Conservation (phyloP, 2,113 vertebrate species). For the Istiophorus platypterus region DNA sequence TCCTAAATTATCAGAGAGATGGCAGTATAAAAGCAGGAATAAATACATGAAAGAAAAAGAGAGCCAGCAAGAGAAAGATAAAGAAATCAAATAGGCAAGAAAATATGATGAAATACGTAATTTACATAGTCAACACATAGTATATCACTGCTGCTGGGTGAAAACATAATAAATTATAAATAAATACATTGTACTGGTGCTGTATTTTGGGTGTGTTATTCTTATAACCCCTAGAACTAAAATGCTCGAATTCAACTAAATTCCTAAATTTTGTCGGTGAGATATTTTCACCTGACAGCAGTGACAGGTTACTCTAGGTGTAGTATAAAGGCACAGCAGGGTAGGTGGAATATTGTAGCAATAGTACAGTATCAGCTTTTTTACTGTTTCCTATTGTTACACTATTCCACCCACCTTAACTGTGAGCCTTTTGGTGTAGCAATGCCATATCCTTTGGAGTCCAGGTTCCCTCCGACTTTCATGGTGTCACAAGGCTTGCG, state of each 20-base stretch:
- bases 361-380: constrained; percentile 85
- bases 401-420: constrained; percentile 99
- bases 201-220: not conserved
- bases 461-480: constrained; percentile 99
- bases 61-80: constrained; percentile 8
- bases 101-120: constrained; percentile 45
- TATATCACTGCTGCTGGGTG: constrained; percentile 65
- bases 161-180: constrained; percentile 25
- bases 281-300: constrained; percentile 69
- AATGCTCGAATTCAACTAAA: not conserved
- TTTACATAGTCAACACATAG: constrained; percentile 36
- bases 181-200: not conserved
- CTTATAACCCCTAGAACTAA: not conserved
- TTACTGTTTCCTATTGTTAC: constrained; percentile 92
- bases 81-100: constrained; percentile 18
- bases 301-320: constrained; percentile 33
- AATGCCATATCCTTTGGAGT: constrained; percentile 99
- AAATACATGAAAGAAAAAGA: constrained; percentile 5
- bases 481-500: constrained; percentile 99
- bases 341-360: constrained; percentile 99
- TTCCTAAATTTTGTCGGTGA: not conserved
- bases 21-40: not conserved
- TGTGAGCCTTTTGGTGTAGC: constrained; percentile 99
- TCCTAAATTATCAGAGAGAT: constrained; percentile 35
- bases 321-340: constrained; percentile 93